Evolutionary conservation across 2,797 vertebrate genomes (phyloP).

Genomic region (Chloroceryle inda): DNA sequence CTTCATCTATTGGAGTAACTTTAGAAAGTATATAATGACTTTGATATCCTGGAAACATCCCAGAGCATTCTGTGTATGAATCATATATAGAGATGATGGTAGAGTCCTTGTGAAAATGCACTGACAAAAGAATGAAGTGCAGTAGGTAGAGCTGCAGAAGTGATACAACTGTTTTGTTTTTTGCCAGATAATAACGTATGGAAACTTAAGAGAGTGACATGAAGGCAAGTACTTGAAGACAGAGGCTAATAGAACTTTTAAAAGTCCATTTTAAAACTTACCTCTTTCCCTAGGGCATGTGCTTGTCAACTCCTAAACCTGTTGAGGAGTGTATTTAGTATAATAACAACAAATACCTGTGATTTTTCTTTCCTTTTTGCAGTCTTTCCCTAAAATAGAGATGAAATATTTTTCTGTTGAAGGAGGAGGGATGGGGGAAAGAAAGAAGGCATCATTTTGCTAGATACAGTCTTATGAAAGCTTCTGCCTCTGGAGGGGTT

Average conservation of each 20-base stretch:
- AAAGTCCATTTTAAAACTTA: neutral
- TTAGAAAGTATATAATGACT: neutral
- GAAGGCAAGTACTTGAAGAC: neutral
- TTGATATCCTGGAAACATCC: neutral
- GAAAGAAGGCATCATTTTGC: neutral
- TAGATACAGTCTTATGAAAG: neutral
- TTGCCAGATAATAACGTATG: neutral
- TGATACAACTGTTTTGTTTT: neutral
- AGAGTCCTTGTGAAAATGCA: neutral
- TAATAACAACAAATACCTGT: neutral
- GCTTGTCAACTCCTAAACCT: neutral
- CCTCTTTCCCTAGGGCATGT: neutral
- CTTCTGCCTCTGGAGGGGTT: neutral
- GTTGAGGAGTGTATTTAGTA: neutral
- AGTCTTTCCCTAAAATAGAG: neutral
- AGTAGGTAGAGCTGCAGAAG: neutral
- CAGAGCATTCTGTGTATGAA: neutral
- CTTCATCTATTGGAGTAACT: neutral
- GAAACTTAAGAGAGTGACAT: neutral
- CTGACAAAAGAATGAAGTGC: neutral
- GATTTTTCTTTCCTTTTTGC: neutral
- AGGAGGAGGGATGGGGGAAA: neutral
- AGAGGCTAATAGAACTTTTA: neutral
- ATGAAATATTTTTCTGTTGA: neutral
- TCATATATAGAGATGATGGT: neutral